A percentile compares a stretch with the other conserved stretches of the same genome.
Evolutionary conservation across 1,140 invertebrate species (phyloP).

Genomic region (Drosophila ogumai): DNA sequence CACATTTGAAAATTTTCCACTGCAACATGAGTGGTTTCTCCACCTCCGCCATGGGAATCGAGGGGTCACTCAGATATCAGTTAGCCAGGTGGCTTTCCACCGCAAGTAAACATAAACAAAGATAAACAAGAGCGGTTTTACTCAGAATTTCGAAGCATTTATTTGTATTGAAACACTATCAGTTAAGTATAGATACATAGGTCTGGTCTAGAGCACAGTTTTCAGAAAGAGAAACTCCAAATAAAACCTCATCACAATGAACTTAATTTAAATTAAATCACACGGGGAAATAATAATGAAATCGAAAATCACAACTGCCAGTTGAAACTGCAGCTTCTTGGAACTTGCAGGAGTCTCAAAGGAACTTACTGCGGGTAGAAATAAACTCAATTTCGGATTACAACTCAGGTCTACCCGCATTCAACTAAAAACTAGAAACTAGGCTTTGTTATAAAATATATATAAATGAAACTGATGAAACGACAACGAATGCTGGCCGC

Average conservation of each 20-base stretch:
- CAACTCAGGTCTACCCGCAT: conserved; percentile 19
- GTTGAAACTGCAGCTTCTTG: conserved; percentile 24
- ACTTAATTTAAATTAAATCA: conserved; percentile 47
- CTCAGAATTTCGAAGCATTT: conserved; percentile 41
- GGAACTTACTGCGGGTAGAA: conserved; percentile 28
- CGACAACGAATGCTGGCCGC: conserved; percentile 16
- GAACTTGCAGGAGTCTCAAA: conserved; percentile 46
- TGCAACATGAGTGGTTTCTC: conserved; percentile 42
- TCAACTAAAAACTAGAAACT: conserved; percentile 17
- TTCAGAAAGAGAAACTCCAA: conserved; percentile 43
- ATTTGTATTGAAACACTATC: conserved; percentile 45
- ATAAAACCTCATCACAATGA: conserved; percentile 47
- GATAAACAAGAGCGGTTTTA: background rate
- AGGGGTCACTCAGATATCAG: background rate
- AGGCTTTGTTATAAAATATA: background rate
- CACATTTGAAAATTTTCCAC: conserved; percentile 65
- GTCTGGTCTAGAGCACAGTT: conserved; percentile 46
- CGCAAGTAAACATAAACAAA: conserved; percentile 4
- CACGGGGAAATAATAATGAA: conserved; percentile 42
- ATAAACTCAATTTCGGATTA: conserved; percentile 22
- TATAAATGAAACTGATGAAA: conserved; percentile 15
- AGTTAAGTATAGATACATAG: conserved; percentile 44
- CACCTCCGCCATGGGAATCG: conserved; percentile 3
- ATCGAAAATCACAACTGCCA: conserved; percentile 43
- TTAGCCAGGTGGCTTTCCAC: conserved; percentile 16